These are phyloP conservation scores for Diarsia rubi DNA, from an alignment of 2,888 invertebrate genomes.

Conservation along the genomic window DNA sequence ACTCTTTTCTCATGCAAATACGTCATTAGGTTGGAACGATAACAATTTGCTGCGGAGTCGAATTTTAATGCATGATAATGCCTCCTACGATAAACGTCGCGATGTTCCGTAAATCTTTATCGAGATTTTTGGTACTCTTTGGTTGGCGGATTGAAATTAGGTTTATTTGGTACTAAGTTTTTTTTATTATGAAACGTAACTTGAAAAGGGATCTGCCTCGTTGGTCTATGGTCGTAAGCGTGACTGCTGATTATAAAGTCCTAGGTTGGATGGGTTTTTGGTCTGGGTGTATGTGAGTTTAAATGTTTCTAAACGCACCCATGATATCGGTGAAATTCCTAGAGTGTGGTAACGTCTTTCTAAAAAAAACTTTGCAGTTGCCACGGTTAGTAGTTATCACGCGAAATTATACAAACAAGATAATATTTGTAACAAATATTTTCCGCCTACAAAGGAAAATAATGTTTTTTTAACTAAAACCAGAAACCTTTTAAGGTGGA, in stretches of 20 bases:
- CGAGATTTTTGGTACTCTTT: conserved; percentile 51
- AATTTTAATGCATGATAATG: conserved; percentile 84
- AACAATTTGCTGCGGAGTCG: conserved; percentile 79
- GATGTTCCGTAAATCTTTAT: conserved; percentile 59
- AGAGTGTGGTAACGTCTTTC: too few relatives aligned
- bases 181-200: conserved; percentile 8
- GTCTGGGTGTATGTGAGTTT: too few relatives aligned
- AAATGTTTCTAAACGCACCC: too few relatives aligned
- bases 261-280: neutral
- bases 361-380: neutral
- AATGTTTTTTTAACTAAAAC: conserved; percentile 14
- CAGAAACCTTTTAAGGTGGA: neutral
- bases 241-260: neutral
- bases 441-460: neutral
- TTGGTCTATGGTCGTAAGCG: neutral
- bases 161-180: conserved; percentile 42
- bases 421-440: neutral
- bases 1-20: conserved; percentile 86
- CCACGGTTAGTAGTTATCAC: neutral
- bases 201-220: neutral
- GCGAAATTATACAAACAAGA: neutral
- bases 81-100: conserved; percentile 63
- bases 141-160: conserved; percentile 47
- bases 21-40: conserved; percentile 81
- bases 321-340: too few relatives aligned